These are phyloP conservation scores for Pagrus major DNA, from an alignment of 2,113 vertebrate species.

Conservation along the genomic window DNA sequence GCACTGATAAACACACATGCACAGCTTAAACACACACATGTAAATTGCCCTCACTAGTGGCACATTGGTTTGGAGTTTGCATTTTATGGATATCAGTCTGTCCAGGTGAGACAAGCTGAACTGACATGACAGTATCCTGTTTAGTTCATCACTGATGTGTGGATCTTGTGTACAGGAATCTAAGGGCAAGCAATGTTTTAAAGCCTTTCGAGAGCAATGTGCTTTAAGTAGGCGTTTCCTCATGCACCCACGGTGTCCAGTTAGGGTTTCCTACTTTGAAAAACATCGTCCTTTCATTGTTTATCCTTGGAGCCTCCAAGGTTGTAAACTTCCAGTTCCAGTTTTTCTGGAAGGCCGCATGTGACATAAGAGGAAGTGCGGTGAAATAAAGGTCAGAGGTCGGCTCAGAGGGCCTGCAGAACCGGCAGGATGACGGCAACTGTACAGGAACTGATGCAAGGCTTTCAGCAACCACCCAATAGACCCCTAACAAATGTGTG, in stretches of 20 bases:
- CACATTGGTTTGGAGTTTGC: neutral
- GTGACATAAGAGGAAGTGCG: slow-evolving; percentile 59
- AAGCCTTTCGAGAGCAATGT: neutral
- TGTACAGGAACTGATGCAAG: neutral
- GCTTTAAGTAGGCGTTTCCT: neutral
- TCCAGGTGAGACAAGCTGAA: neutral
- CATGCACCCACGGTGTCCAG: neutral
- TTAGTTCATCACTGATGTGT: neutral
- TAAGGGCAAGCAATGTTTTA: neutral
- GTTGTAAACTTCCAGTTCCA: slow-evolving; percentile 39
- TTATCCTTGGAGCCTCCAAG: slow-evolving; percentile 31
- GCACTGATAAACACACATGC: neutral
- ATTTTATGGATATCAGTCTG: neutral
- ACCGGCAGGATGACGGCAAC: slow-evolving; percentile 36
- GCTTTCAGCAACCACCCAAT: neutral
- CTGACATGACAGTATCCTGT: neutral
- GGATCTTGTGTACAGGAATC: neutral
- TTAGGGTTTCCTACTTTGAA: slow-evolving; percentile 5
- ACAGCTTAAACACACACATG: neutral
- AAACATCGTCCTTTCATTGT: slow-evolving; percentile 10
- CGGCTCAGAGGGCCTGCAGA: slow-evolving; percentile 28
- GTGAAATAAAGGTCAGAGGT: slow-evolving; percentile 54
- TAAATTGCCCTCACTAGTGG: neutral
- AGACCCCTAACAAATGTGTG: slow-evolving; percentile 6
- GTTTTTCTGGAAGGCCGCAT: slow-evolving; percentile 26